Base-by-base conservation (phyloP, 2,888 invertebrate species). In the Hofmannophila pseudospretella region DNA sequence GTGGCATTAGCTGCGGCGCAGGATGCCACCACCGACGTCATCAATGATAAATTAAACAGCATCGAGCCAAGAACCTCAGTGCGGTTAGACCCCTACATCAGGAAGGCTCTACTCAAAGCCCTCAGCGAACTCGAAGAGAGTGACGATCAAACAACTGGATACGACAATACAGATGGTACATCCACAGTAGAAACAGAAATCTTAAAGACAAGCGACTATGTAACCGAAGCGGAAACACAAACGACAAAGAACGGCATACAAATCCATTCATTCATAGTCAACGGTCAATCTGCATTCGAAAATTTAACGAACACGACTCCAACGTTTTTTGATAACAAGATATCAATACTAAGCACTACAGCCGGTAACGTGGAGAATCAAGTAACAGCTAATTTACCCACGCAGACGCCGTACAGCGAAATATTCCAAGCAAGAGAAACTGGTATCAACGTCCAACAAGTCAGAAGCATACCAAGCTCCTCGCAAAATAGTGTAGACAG, bases 51-150 rank as follows among this genome's bases (percentile, higher is more conserved):
- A 42, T 56, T 68, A 11, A 88, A 89, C 46, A 79, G 65, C 12
- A 69, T 88, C 26, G 85, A 86, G 32, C 43, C 78, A 3, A 82
- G 82, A 36, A 72, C 90, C 2, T 89, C 92, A 1, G 86, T 90
- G 1, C 89, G 91, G 40, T 71, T 94, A 37, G 94, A 94, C 67
- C 91, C 92, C 29, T 92, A 91, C 45, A 89, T 95, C 20, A 87
- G 94, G 9, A 90, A 91, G 69, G 95, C 94, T 1, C 76, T 95
- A 27, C 77, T 95, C 3, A 91, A 91, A 74, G 95, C 94, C 7
- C 84, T 95, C 3, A 91, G 90, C 34, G 93, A 94, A 56, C 77
- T 95, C 32, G 94, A 95, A 72, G 89, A 90, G 45, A 91, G 90
- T 45, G 74, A 67, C 11, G 67, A 60, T 33, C 40, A 62, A 12